Evolutionary conservation across 2,888 invertebrate genomes (phyloP), one percentile per base, ranked within the genome.

Genomic region (Aethes cnicana): DNA sequence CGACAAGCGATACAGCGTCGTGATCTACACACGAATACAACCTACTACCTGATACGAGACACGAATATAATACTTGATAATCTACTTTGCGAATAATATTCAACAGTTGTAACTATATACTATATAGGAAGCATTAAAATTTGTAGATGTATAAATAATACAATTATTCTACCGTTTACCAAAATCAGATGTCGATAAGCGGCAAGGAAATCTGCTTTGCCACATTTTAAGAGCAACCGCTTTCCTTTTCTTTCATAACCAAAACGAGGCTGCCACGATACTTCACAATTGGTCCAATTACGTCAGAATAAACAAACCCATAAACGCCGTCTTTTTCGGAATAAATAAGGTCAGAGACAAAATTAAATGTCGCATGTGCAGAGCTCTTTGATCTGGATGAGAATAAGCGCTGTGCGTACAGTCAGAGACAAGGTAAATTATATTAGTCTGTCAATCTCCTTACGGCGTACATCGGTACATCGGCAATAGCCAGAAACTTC

Each of bases 11-110:
- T 59, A 54, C 65, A 54, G 67, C 68, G 64, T 57, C 63, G 69
- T 68, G 68, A 63, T 58, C 63, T 64, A 61, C 64, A 71, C 69
- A 69, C 64, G 61, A 64, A 59, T 59, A 70, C 75, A 67, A 67
- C 67, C 75, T 75, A 70, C 75, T 68, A 67, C 67, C 75, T 75
- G 60, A 66, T 72, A 78, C 81, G 77, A 78, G 82, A 70, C 71
- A 58, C 57, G 82, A 74, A 82, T 82, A 65, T 56, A 39, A 61
- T 28, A 20, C 11, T 39, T 26, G 25, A 39, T 20, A 46, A 32
- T 20, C 23, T 12, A 18, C n/a, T 39, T 46, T n/a, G 30, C 7
- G 18, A 18, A 33, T 30, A 33, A 50, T 47, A 54, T 57, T 57
- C 55, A 52, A 53, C 42, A 47, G 47, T 18, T 32, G n/a, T 50